Conservation (phyloP, 2,797 vertebrate species). For the Monodelphis domestica region DNA sequence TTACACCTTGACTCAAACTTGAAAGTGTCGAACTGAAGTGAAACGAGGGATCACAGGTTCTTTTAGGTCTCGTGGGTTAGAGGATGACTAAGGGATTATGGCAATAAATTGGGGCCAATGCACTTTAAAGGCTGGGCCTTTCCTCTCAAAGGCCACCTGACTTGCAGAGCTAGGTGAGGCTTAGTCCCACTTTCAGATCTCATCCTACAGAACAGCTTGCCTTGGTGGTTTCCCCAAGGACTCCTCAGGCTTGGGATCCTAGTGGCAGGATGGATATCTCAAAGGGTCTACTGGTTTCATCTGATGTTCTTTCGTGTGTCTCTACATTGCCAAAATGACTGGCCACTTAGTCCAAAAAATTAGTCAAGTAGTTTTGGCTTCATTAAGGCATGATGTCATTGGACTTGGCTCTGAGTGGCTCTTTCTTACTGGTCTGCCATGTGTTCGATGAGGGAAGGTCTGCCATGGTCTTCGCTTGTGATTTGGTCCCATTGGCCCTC, state of each 20-base stretch:
- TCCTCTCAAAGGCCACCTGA: background rate
- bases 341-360: background rate
- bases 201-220: background rate
- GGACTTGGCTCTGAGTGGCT: background rate
- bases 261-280: background rate
- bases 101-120: background rate
- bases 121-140: background rate
- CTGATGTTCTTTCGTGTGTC: background rate
- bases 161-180: background rate
- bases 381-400: accelerated
- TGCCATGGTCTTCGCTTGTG: background rate
- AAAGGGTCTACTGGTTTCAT: background rate
- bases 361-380: background rate
- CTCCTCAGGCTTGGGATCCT: background rate
- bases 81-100: background rate
- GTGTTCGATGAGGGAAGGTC: background rate
- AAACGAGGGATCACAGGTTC: background rate
- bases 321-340: background rate
- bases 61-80: background rate
- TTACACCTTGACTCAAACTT: background rate
- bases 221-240: background rate
- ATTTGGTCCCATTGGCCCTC: background rate
- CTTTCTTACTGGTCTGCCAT: background rate
- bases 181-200: background rate
- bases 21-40: background rate